These are phyloP conservation scores for Mongoloraphidia duomilia DNA, from an alignment of 2,888 invertebrate genomes.

Conservation along the genomic window DNA sequence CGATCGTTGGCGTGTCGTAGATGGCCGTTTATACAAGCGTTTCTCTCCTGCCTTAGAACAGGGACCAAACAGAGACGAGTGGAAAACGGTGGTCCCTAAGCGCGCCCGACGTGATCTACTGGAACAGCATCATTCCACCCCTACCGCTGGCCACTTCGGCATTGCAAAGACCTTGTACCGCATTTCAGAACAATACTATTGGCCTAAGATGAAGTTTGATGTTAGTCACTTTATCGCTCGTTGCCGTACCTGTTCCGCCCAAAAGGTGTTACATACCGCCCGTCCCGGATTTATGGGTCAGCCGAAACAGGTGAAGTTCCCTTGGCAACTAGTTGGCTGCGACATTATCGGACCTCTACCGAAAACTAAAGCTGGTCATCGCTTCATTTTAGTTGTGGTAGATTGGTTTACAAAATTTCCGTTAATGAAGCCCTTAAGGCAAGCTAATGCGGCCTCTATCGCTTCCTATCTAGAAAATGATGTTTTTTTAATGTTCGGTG, in stretches of 20 bases:
- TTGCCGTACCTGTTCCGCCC: constrained; percentile 10
- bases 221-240: constrained; percentile 8
- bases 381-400: constrained; percentile 2
- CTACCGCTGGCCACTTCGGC: constrained; percentile 14
- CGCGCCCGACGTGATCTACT: constrained; percentile 9
- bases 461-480: constrained; percentile 6
- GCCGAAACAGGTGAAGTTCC: too few species aligned
- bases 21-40: constrained; percentile 8
- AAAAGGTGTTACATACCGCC: neutral
- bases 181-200: constrained; percentile 13
- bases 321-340: too few species aligned
- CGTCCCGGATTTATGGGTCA: too few species aligned
- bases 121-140: constrained; percentile 10
- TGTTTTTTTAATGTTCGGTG: constrained; percentile 13
- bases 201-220: constrained; percentile 13
- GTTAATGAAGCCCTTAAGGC: constrained; percentile 4
- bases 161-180: constrained; percentile 12
- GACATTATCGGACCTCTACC: too few species aligned
- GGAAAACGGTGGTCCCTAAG: constrained; percentile 15
- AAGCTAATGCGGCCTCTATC: neutral
- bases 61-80: constrained; percentile 9
- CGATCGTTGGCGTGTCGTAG: constrained; percentile 11
- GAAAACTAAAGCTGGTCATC: too few species aligned
- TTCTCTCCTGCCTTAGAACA: constrained; percentile 5
- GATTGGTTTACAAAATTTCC: constrained; percentile 5